phyloP scores from a whole-genome alignment of 1,140 invertebrate genomes.

The Drosophila triauraria region DNA sequence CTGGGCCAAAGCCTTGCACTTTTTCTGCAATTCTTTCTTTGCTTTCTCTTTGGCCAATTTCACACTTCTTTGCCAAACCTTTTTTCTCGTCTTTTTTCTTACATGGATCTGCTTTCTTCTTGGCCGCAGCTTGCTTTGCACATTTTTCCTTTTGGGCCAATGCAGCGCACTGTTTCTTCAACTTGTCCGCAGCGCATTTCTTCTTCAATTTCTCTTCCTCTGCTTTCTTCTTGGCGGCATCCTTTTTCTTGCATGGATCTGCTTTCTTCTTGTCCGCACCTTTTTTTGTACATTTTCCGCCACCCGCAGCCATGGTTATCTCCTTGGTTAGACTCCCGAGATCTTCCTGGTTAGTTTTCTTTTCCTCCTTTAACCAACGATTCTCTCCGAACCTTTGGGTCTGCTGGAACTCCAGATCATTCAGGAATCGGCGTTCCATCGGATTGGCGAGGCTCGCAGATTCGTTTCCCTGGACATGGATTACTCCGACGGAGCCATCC shows the following conservation, averaged over 20 bases:
- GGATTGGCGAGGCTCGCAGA: too few species aligned
- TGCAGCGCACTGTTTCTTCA: slow-evolving; percentile 11
- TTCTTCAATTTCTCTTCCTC: slow-evolving; percentile 6
- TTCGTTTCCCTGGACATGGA: neutral
- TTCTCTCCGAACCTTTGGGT: neutral
- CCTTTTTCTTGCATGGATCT: too few species aligned
- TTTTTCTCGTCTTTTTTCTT: neutral
- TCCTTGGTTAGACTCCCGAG: neutral
- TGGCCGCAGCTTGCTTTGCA: neutral
- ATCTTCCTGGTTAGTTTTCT: neutral
- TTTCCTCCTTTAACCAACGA: slow-evolving; percentile 1
- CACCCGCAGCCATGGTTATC: neutral
- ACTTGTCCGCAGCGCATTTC: slow-evolving; percentile 3
- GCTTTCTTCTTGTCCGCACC: neutral
- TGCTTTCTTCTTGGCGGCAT: neutral
- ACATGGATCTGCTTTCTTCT: neutral
- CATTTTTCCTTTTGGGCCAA: neutral
- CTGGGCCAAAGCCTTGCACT: slow-evolving; percentile 3
- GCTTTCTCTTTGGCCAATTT: slow-evolving; percentile 15
- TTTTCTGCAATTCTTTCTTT: neutral
- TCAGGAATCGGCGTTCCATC: neutral
- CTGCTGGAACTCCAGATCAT: slow-evolving; percentile 2
- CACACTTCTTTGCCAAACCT: slow-evolving; percentile 16
- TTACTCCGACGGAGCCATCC: slow-evolving; percentile 1
- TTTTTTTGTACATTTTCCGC: neutral